Conservation (phyloP, 2,888 invertebrate genomes). For the Plebejus argus region DNA sequence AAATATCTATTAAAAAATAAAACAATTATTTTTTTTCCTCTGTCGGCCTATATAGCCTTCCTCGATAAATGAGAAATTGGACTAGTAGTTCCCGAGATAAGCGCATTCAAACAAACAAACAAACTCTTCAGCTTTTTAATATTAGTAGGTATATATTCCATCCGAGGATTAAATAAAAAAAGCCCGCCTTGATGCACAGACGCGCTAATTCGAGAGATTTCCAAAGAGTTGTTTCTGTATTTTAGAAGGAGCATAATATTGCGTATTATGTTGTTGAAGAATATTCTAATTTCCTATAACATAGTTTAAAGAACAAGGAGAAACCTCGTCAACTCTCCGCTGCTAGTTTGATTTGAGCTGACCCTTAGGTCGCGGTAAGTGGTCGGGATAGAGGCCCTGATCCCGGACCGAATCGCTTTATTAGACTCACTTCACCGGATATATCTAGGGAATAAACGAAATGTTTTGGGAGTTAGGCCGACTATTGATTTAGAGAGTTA, state of each 20-base stretch:
- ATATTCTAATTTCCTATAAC: background rate
- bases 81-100: too few relatives aligned
- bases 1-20: too few relatives aligned
- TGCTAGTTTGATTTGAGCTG: background rate
- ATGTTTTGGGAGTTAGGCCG: background rate
- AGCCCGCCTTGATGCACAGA: background rate
- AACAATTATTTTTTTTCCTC: too few relatives aligned
- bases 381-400: background rate
- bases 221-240: background rate
- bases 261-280: background rate
- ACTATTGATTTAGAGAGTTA: background rate
- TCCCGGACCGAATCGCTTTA: conserved; percentile 10
- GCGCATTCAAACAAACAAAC: too few relatives aligned
- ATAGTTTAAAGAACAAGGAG: background rate
- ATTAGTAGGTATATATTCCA: too few relatives aligned
- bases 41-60: too few relatives aligned
- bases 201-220: too few relatives aligned
- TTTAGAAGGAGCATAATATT: background rate
- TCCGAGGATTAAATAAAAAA: too few relatives aligned
- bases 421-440: background rate
- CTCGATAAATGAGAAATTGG: too few relatives aligned
- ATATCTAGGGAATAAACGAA: background rate
- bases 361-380: background rate
- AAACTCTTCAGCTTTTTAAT: too few relatives aligned
- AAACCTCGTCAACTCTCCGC: too few relatives aligned